phyloP scores from a whole-genome alignment of 2,797 vertebrate genomes.

The Smutsia temminckii region DNA sequence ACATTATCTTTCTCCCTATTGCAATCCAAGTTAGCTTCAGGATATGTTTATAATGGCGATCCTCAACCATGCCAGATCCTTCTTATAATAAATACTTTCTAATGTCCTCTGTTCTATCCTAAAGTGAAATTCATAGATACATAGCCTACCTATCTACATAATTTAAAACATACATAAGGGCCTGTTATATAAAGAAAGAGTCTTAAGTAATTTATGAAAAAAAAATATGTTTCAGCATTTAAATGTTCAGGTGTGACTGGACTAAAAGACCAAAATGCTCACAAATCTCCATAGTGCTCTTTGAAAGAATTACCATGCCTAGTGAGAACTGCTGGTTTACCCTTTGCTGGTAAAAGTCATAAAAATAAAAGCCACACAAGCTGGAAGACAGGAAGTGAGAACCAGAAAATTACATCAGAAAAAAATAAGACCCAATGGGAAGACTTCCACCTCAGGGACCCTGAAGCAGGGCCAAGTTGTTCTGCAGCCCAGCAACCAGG shows the following conservation, averaged over 20 bases:
- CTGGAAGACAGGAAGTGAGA: background rate
- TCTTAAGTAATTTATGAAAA: background rate
- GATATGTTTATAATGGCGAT: background rate
- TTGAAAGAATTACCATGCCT: background rate
- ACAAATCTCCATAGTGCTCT: background rate
- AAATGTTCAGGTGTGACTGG: background rate
- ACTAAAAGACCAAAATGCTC: background rate
- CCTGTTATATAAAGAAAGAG: background rate
- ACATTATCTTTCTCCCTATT: background rate
- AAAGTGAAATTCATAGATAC: background rate
- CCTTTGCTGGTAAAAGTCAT: background rate
- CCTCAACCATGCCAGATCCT: background rate
- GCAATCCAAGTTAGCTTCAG: background rate
- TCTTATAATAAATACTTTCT: background rate
- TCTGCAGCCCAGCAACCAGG: background rate
- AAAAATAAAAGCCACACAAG: constrained; percentile 24
- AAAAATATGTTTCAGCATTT: background rate
- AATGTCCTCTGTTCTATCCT: background rate
- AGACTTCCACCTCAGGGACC: background rate
- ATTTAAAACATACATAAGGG: background rate
- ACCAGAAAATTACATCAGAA: background rate
- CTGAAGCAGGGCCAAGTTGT: background rate
- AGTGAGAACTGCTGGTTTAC: background rate
- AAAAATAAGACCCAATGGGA: background rate
- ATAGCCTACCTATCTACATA: background rate